Conservation (phyloP, 2,888 invertebrate species). For the Plemyria rubiginata region DNA sequence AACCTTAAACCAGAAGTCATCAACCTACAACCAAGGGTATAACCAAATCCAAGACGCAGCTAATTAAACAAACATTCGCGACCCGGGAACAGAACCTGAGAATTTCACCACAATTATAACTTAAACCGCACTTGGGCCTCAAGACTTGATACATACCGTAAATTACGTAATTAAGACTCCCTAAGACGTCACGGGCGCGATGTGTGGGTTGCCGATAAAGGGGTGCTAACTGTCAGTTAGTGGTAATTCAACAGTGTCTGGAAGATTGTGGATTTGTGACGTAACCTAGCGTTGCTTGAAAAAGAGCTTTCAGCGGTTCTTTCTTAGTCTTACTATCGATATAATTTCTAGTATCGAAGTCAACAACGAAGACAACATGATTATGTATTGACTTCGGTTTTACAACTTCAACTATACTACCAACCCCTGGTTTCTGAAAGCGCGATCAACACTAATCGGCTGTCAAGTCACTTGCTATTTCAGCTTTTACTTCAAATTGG, state of each 20-base stretch:
- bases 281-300: background rate
- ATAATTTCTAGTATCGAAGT: too few species aligned
- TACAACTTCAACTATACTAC: too few species aligned
- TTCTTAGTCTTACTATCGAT: background rate
- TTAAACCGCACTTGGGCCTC: constrained; percentile 24
- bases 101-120: constrained; percentile 30
- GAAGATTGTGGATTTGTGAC: constrained; percentile 12
- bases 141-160: constrained; percentile 32
- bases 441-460: too few species aligned
- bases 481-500: too few species aligned
- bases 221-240: constrained; percentile 44
- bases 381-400: too few species aligned
- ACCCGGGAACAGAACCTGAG: constrained; percentile 13
- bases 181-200: constrained; percentile 30
- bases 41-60: constrained; percentile 2
- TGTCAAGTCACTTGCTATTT: too few species aligned
- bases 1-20: background rate
- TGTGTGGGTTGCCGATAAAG: constrained; percentile 35
- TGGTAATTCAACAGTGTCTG: constrained; percentile 28
- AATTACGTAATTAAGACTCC: constrained; percentile 50
- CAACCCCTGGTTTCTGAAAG: too few species aligned
- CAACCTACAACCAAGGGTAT: constrained; percentile 4
- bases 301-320: background rate
- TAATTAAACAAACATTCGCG: constrained; percentile 14
- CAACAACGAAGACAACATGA: too few species aligned